A percentile compares a stretch with the other conserved stretches of the same genome.
Conservation (phyloP, 2,888 invertebrate species). For the Scaeva pyrastri region DNA sequence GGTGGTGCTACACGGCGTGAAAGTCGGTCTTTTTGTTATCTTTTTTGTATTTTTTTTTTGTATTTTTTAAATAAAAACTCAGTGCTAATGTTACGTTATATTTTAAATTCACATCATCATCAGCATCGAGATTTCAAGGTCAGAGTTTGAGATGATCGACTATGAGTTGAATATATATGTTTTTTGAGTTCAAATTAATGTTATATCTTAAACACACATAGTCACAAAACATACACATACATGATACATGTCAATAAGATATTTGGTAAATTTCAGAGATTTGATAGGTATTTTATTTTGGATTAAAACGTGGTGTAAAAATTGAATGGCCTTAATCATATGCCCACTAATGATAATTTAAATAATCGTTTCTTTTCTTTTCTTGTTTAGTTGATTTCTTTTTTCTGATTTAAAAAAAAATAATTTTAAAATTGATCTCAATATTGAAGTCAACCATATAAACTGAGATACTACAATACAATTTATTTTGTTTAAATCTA, state of each 20-base stretch:
- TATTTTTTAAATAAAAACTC: conserved; percentile 34
- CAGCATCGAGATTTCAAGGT: conserved; percentile 34
- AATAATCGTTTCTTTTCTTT: conserved; percentile 11
- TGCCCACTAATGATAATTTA: conserved; percentile 25
- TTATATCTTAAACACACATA: too few relatives aligned
- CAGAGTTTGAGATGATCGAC: conserved; percentile 34
- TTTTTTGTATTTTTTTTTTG: background rate
- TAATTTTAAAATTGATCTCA: background rate
- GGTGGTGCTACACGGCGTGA: background rate
- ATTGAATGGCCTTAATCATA: conserved; percentile 20
- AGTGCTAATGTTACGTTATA: conserved; percentile 39
- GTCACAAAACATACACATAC: too few relatives aligned
- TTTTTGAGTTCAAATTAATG: background rate
- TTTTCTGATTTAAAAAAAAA: background rate
- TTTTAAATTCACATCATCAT: conserved; percentile 48
- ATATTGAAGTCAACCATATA: background rate
- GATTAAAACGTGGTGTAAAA: background rate
- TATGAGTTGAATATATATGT: conserved; percentile 3
- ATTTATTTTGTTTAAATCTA: background rate
- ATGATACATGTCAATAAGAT: background rate
- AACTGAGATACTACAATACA: background rate
- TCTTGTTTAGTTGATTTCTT: too few relatives aligned
- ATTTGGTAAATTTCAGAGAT: background rate
- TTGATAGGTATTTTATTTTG: background rate
- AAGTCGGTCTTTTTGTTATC: conserved; percentile 1